Evolutionary conservation across 2,797 vertebrate species (phyloP), one percentile per base, ranked within the genome.

Genomic region (Schizopygopsis pylzovi): DNA sequence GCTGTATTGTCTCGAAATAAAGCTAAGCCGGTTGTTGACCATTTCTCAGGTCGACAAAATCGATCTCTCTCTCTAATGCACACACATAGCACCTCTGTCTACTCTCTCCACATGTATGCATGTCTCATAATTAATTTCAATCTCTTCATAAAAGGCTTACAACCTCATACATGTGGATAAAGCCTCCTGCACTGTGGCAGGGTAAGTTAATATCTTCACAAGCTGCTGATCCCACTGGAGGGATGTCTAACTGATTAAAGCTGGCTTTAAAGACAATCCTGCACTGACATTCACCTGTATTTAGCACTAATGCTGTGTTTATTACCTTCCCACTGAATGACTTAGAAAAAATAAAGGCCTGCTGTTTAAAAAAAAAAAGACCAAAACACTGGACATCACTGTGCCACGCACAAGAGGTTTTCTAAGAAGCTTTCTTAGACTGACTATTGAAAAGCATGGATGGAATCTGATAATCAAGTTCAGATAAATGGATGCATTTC

Each of bases 251-350:
- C 86, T 92, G 91, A 94, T 95, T 94, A 92, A 93, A 92, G 86
- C 82, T 45, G 91, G 91, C 91, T 93, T 94, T 92, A 88, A 90
- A 92, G 84, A 90, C 89, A 92, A 92, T 90, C 89, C 85, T 81
- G 68, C 81, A 68, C 87, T 92, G 93, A 91, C 91, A 94, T 92
- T 94, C 90, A 92, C 90, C 88, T 93, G 90, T 87, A 88, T 88
- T 91, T 89, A 85, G 90, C 88, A 86, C 88, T 94, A 94, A 93
- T 92, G 82, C 90, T 89, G 76, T 92, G 86, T 92, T 91, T 90
- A 92, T 93, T 91, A 92, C 85, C 89, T 91, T 76, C 87, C 92
- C 91, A 91, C 81, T 90, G 80, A 93, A 91, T 52, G 56, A 25
- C 28, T 71, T 37, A 3, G 11, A 76, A 80, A 68, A 76, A 84